A percentile compares a stretch with the other conserved stretches of the same genome.
These are phyloP conservation scores for Columbina picui DNA, from an alignment of 2,113 vertebrate genomes.

Conservation along the genomic window DNA sequence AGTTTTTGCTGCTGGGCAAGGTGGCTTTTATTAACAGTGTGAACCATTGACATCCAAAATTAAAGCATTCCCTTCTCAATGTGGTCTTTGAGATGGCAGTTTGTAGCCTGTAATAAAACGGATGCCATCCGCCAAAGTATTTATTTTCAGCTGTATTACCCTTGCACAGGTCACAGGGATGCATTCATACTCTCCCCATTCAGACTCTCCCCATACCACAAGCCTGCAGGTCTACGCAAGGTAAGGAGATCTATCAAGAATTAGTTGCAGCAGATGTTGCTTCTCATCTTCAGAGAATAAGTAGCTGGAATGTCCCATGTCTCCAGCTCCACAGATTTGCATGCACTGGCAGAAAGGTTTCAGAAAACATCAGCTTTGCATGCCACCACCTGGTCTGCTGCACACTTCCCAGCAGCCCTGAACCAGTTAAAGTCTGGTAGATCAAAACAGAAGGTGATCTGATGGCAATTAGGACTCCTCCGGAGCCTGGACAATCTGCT, in stretches of 20 bases:
- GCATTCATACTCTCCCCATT: fast-evolving
- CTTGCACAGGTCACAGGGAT: fast-evolving
- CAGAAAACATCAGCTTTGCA: not conserved
- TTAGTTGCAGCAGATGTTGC: not conserved
- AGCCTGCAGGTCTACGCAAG: fast-evolving
- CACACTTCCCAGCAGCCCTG: not conserved
- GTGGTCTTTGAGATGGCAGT: not conserved
- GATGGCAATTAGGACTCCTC: not conserved
- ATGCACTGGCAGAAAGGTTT: not conserved
- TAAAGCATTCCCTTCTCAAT: not conserved
- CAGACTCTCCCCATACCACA: not conserved
- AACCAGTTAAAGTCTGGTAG: not conserved
- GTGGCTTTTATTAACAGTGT: not conserved
- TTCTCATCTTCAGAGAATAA: not conserved
- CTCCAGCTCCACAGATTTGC: not conserved
- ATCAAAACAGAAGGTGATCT: not conserved
- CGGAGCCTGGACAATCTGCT: no score
- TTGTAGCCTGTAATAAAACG: not conserved
- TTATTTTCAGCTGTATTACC: not conserved
- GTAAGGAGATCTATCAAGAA: not conserved
- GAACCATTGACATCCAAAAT: not conserved
- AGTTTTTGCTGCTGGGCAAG: not conserved
- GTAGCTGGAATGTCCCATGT: not conserved
- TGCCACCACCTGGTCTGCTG: fast-evolving
- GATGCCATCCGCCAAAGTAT: not conserved